Percentiles rank a stretch among this genome's conserved stretches.
phyloP scores from a whole-genome alignment of 1,140 invertebrate genomes.

The Drosophila nannoptera region DNA sequence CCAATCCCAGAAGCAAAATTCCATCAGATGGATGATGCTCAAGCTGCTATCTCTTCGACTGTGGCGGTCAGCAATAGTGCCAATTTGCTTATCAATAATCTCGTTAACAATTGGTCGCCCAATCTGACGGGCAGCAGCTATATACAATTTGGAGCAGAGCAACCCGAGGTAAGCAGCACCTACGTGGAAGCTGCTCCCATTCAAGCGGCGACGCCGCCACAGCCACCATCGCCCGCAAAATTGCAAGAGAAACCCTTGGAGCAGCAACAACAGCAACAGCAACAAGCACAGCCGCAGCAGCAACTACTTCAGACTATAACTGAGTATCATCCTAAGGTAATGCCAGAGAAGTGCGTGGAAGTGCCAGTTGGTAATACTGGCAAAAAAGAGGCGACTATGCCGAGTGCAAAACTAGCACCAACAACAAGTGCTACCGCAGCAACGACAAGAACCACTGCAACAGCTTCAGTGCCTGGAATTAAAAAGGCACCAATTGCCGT shows the following conservation, averaged over 20 bases:
- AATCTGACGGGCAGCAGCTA: slow-evolving; percentile 90
- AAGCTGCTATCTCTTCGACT: slow-evolving; percentile 8
- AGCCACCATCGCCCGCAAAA: slow-evolving; percentile 13
- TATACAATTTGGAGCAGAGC: slow-evolving; percentile 84
- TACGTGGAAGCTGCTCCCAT: slow-evolving; percentile 16
- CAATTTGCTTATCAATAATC: slow-evolving; percentile 83
- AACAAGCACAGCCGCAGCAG: slow-evolving; percentile 19
- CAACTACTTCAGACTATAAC: slow-evolving; percentile 3
- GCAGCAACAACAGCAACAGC: too few species aligned
- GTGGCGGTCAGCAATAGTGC: slow-evolving; percentile 34
- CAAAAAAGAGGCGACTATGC: slow-evolving; percentile 2
- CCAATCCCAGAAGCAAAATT: slow-evolving; percentile 23
- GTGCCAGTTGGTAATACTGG: neutral
- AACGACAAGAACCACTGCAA: slow-evolving; percentile 33
- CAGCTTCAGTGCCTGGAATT: slow-evolving; percentile 7
- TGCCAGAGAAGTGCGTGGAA: slow-evolving; percentile 9
- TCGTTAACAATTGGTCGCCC: slow-evolving; percentile 89
- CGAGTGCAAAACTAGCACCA: slow-evolving; percentile 4
- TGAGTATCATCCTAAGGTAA: slow-evolving; percentile 20
- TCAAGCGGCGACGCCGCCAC: slow-evolving; percentile 1
- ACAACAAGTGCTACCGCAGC: slow-evolving; percentile 8
- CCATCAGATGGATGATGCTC: slow-evolving; percentile 41
- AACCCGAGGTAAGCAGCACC: slow-evolving; percentile 64
- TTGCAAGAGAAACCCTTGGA: too few species aligned
- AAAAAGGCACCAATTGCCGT: slow-evolving; percentile 69